Conservation (phyloP, 2,113 vertebrate species). For the Polypterus bichir region DNA sequence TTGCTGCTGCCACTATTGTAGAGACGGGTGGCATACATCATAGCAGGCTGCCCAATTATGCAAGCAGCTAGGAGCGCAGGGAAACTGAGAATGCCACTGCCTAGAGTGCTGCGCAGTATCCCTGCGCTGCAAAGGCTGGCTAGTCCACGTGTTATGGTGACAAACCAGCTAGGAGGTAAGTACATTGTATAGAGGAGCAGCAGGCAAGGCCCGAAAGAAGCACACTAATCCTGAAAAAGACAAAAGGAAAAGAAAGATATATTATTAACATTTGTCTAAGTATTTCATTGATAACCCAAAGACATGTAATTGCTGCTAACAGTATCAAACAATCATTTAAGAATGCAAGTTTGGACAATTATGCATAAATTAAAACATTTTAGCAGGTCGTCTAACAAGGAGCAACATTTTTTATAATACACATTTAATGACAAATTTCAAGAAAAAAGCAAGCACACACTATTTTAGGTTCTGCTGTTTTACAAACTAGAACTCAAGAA, state of each 20-base stretch:
- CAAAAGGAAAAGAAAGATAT: not conserved
- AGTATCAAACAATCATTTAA: too few species aligned
- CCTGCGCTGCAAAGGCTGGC: conserved; percentile 18
- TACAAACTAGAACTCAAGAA: too few species aligned
- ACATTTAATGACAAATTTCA: too few species aligned
- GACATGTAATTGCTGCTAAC: too few species aligned
- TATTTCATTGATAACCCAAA: too few species aligned
- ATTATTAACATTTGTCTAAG: too few species aligned
- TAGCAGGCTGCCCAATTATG: conserved; percentile 7
- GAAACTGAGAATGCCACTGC: not conserved
- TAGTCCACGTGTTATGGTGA: conserved; percentile 26
- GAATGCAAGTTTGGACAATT: too few species aligned
- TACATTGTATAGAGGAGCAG: conserved; percentile 28
- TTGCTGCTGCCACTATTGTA: conserved; percentile 33
- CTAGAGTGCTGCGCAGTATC: conserved; percentile 7
- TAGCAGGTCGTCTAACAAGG: too few species aligned
- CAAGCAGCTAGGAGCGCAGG: conserved; percentile 1
- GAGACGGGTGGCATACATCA: conserved; percentile 29
- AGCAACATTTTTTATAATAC: too few species aligned
- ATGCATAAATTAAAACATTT: too few species aligned
- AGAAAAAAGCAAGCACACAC: too few species aligned
- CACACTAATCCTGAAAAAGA: conserved; percentile 22
- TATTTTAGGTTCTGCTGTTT: too few species aligned
- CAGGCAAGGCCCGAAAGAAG: conserved; percentile 9
- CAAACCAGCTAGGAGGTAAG: conserved; percentile 16